Evolutionary conservation across 1,140 invertebrate species (phyloP), one percentile per base, ranked within the genome.

Genomic region (Bombus waltoni): DNA sequence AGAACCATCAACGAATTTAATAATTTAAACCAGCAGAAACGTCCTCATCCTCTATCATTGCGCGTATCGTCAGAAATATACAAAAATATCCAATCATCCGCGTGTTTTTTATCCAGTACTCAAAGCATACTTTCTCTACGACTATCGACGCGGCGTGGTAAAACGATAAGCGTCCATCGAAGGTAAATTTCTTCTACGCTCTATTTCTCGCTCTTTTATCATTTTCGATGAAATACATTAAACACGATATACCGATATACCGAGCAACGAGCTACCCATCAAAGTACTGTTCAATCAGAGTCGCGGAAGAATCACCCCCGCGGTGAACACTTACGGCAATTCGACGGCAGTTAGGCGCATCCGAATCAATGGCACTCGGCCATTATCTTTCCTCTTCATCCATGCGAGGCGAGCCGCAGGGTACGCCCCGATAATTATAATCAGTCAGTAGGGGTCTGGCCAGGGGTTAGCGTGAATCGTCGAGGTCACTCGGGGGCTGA

Each of bases 371-470:
- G 77, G 75, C 84, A 72, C 70, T 70, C 44, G 10, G 42, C 72
- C 76, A 86, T 85, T 79, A 82, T 87, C 87, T 79, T 90, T 70
- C 87, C 85, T 72, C 70, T 81, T 66, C 57, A 62, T 40, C 72
- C 81, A 73, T 70, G 70, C 47, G 73, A 83, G 73, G 4, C 53
- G 88, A 77, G 73, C 40, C 86, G 83, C 74, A 90, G 83, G 80
- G 76, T 79, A 74, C 78, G 84, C 87, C 83, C 85, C 87, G 92
- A 92, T 91, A 92, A 92, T 93, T 91, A 91, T 92, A 93, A 92
- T 92, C 90, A 92, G 91, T 87, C 84, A 88, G 86, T 32, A 62
- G 40, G 88, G 78, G 78, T 47, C 71, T 79, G 80, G 44, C 40
- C 65, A 65, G 81, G 72, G 83, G 87, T 78, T 82, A 75, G 85